Evolutionary conservation across 1,140 invertebrate genomes (phyloP).

Genomic region (Aradophagus sp.): DNA sequence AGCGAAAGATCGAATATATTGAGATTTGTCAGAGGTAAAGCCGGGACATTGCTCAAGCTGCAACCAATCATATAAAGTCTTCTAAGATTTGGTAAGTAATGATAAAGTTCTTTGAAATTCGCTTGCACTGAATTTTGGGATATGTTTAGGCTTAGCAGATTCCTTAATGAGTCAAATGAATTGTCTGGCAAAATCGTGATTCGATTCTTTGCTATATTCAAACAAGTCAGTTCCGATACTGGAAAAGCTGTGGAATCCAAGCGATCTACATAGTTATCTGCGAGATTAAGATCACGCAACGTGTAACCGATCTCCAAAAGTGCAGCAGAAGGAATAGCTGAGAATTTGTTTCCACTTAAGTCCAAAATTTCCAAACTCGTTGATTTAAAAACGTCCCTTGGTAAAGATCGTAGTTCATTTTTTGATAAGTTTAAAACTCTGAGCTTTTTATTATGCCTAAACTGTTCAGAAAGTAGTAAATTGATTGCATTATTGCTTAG

Average conservation of each 20-base stretch:
- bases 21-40: constrained; percentile 82
- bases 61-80: constrained; percentile 84
- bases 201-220: constrained; percentile 87
- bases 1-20: constrained; percentile 84
- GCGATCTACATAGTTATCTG: constrained; percentile 88
- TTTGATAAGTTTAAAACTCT: constrained; percentile 84
- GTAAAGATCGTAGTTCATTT: constrained; percentile 85
- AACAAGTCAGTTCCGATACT: constrained; percentile 84
- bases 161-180: constrained; percentile 87
- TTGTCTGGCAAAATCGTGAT: constrained; percentile 91
- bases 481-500: constrained; percentile 85
- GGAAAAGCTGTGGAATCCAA: constrained; percentile 91
- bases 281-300: constrained; percentile 84
- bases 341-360: constrained; percentile 86
- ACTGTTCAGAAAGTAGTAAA: constrained; percentile 86
- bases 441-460: constrained; percentile 84
- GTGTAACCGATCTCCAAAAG: constrained; percentile 85
- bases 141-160: constrained; percentile 85
- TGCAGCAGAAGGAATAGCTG: constrained; percentile 81
- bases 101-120: constrained; percentile 92
- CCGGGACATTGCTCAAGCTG: constrained; percentile 83
- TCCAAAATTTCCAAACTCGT: constrained; percentile 87
- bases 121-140: constrained; percentile 87
- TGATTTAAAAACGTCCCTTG: constrained; percentile 86
- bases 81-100: constrained; percentile 87